Conservation (phyloP, 64 coral and sea anemone genomes). For the Montipora capricornis region DNA sequence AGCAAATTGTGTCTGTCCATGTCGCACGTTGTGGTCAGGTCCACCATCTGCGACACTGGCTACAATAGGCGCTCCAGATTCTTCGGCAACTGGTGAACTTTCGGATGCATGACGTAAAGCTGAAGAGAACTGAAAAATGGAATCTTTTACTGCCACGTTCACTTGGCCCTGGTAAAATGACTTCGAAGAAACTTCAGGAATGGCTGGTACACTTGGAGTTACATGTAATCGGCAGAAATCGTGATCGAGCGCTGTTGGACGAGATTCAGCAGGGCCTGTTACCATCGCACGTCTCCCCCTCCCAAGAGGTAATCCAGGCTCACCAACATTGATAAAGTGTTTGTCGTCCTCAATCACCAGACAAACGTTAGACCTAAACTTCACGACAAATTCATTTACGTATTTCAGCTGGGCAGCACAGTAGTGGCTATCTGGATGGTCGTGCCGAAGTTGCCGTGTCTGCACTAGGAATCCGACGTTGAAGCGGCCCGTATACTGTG, state of each 20-base stretch:
- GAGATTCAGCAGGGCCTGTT: not conserved
- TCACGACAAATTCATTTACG: not conserved
- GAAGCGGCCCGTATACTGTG: slow-evolving; percentile 18
- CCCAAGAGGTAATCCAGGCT: not conserved
- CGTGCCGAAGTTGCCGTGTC: slow-evolving; percentile 17
- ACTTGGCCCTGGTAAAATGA: slow-evolving; percentile 26
- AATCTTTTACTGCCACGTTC: slow-evolving; percentile 37
- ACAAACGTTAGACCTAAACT: not conserved
- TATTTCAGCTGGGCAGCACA: slow-evolving; percentile 39
- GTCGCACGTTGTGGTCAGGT: slow-evolving; percentile 23
- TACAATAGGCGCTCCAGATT: slow-evolving; percentile 20
- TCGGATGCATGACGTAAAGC: slow-evolving; percentile 48
- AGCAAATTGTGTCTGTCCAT: slow-evolving; percentile 15
- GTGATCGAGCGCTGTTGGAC: not conserved
- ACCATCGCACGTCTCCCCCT: slow-evolving; percentile 11
- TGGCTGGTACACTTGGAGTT: not conserved
- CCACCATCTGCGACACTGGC: slow-evolving; percentile 15
- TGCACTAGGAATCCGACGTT: slow-evolving; percentile 13
- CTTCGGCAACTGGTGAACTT: slow-evolving; percentile 17
- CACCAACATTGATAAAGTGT: slow-evolving; percentile 32
- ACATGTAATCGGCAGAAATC: slow-evolving; percentile 12
- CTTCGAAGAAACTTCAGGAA: not conserved
- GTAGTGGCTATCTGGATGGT: slow-evolving; percentile 22
- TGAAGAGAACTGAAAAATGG: slow-evolving; percentile 47
- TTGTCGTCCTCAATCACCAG: slow-evolving; percentile 24